A percentile compares a stretch with the other conserved stretches of the same genome.
These are phyloP conservation scores for Diuraphis noxia DNA, from an alignment of 1,140 invertebrate species.

Conservation along the genomic window DNA sequence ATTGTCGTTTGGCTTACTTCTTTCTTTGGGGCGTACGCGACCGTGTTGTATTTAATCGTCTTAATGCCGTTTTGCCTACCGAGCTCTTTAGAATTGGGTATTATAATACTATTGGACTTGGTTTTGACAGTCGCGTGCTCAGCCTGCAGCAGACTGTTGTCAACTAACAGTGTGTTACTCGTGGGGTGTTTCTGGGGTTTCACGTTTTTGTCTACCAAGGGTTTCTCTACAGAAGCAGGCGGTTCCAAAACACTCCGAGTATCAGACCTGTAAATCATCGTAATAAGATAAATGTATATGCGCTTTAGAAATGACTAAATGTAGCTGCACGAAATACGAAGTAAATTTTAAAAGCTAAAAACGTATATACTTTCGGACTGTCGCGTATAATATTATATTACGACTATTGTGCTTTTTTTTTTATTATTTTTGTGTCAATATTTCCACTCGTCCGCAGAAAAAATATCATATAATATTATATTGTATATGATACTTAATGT, in stretches of 20 bases:
- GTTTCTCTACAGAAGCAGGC: slow-evolving; percentile 58
- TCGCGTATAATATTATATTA: neutral
- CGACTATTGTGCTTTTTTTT: neutral
- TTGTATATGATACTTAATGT: neutral
- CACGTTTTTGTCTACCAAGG: slow-evolving; percentile 60
- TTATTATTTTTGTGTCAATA: slow-evolving; percentile 26
- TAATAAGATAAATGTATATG: slow-evolving; percentile 22
- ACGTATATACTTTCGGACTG: neutral
- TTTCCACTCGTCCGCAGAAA: slow-evolving; percentile 26
- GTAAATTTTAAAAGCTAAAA: neutral
- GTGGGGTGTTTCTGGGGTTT: slow-evolving; percentile 71
- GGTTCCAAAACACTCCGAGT: slow-evolving; percentile 26
- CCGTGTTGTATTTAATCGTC: slow-evolving; percentile 35
- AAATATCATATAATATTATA: neutral
- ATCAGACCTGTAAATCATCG: slow-evolving; percentile 26
- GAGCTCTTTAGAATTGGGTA: slow-evolving; percentile 59
- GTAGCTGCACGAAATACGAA: neutral
- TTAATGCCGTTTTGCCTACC: slow-evolving; percentile 44
- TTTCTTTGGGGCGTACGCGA: slow-evolving; percentile 18
- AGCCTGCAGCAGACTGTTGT: slow-evolving; percentile 20
- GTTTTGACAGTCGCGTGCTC: slow-evolving; percentile 73
- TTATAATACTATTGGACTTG: slow-evolving; percentile 76
- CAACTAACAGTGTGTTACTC: slow-evolving; percentile 16
- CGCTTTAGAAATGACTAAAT: neutral
- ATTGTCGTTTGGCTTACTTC: slow-evolving; percentile 40